Evolutionary conservation across 1,140 invertebrate species (phyloP).

Genomic region (Drosophila nigromelanica): DNA sequence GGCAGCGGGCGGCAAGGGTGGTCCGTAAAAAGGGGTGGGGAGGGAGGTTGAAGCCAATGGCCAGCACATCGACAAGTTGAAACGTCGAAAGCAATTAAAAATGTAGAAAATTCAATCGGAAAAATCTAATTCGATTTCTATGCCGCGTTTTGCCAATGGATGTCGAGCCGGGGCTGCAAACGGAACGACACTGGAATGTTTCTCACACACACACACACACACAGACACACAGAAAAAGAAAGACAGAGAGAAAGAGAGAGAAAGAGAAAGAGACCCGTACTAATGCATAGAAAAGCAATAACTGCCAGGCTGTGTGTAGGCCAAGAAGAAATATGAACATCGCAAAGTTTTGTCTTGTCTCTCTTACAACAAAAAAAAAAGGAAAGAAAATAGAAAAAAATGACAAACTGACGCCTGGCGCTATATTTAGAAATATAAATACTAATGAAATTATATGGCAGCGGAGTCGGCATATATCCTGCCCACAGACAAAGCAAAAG

Average conservation of each 20-base stretch:
- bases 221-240: background rate
- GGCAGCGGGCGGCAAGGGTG: background rate
- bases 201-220: constrained; percentile 46
- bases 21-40: background rate
- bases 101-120: constrained; percentile 83
- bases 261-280: constrained; percentile 4
- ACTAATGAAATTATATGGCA: constrained; percentile 74
- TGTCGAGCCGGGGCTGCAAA: constrained; percentile 42
- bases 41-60: constrained; percentile 1
- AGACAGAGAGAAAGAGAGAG: background rate
- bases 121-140: constrained; percentile 83
- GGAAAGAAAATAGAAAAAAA: constrained; percentile 24
- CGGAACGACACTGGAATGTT: constrained; percentile 70
- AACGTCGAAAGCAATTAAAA: constrained; percentile 82
- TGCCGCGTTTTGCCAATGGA: constrained; percentile 78
- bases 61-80: constrained; percentile 69
- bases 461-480: constrained; percentile 64
- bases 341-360: constrained; percentile 49
- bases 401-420: constrained; percentile 39
- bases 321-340: constrained; percentile 73
- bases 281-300: constrained; percentile 57
- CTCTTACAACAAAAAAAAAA: constrained; percentile 12
- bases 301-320: constrained; percentile 66
- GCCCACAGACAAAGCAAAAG: constrained; percentile 50
- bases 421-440: constrained; percentile 72